These are phyloP conservation scores for Pandemis cinnamomeana DNA, from an alignment of 2,888 invertebrate genomes.

Conservation along the genomic window DNA sequence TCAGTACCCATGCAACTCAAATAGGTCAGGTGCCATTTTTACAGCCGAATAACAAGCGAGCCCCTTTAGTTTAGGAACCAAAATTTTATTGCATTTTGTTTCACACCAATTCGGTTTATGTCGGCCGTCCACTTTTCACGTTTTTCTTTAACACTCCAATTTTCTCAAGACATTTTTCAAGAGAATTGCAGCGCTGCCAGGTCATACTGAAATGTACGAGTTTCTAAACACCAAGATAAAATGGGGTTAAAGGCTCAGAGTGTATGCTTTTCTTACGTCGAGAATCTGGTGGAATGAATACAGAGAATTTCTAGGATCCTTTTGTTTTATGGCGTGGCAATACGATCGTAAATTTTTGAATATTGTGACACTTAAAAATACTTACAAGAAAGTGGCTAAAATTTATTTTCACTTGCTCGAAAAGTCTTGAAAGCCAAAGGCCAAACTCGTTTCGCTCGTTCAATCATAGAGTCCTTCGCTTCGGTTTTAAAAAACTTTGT, in stretches of 20 bases:
- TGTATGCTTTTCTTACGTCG: not conserved
- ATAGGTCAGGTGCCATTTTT: constrained; percentile 7
- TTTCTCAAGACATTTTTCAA: constrained; percentile 32
- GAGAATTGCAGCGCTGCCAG: constrained; percentile 4
- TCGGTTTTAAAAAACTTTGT: too few species aligned
- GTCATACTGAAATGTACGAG: constrained; percentile 18
- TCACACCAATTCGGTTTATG: constrained; percentile 18
- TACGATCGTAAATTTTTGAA: too few species aligned
- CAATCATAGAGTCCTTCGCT: too few species aligned
- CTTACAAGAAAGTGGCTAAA: too few species aligned
- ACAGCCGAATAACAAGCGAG: constrained; percentile 1
- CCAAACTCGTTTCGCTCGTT: too few species aligned
- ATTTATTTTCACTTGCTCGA: too few species aligned
- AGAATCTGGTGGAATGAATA: not conserved
- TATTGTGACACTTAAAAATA: too few species aligned
- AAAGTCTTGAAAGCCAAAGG: too few species aligned
- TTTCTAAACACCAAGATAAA: constrained; percentile 4
- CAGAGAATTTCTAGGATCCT: not conserved
- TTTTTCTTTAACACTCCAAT: constrained; percentile 15
- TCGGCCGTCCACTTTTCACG: constrained; percentile 4
- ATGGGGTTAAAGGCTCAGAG: constrained; percentile 18
- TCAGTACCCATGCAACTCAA: not conserved
- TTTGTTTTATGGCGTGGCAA: too few species aligned
- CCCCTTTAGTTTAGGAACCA: not conserved
- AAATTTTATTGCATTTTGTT: constrained; percentile 9